Conservation (phyloP, 1,140 invertebrate species). For the Halictus rubicundus region DNA sequence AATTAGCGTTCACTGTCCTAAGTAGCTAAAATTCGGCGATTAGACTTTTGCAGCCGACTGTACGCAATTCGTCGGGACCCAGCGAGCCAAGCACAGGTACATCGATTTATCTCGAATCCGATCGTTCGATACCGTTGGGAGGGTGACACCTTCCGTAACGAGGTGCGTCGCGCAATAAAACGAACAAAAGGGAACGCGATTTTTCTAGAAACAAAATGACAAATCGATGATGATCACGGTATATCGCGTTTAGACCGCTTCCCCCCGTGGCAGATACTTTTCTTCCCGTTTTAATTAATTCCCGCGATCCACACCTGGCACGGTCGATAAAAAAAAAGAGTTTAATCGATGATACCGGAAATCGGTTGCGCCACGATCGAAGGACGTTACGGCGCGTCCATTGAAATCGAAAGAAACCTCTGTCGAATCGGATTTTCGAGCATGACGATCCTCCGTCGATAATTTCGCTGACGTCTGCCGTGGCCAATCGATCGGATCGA, state of each 20-base stretch:
- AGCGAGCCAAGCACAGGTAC: not conserved
- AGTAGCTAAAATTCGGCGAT: too few relatives aligned
- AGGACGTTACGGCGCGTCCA: not conserved
- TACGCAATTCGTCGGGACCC: not conserved
- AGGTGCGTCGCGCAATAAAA: not conserved
- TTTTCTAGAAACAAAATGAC: slow-evolving; percentile 27
- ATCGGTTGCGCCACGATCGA: not conserved
- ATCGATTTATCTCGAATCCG: slow-evolving; percentile 6
- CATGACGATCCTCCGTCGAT: not conserved
- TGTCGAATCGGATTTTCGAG: not conserved
- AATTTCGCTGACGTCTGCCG: not conserved
- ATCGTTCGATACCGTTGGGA: slow-evolving; percentile 11
- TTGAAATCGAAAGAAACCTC: not conserved
- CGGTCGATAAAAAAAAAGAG: not conserved
- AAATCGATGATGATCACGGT: slow-evolving; percentile 55
- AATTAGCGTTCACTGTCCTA: too few relatives aligned
- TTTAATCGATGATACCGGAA: not conserved
- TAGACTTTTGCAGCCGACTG: too few relatives aligned
- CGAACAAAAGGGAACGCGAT: slow-evolving; percentile 8
- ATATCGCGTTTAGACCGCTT: slow-evolving; percentile 49
- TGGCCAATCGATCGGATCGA: not conserved
- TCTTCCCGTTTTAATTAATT: slow-evolving; percentile 53
- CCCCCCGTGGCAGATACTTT: not conserved
- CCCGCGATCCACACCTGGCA: not conserved
- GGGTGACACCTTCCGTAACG: slow-evolving; percentile 14